Evolutionary conservation across 2,113 vertebrate genomes (phyloP).

Genomic region (Oplegnathus fasciatus): DNA sequence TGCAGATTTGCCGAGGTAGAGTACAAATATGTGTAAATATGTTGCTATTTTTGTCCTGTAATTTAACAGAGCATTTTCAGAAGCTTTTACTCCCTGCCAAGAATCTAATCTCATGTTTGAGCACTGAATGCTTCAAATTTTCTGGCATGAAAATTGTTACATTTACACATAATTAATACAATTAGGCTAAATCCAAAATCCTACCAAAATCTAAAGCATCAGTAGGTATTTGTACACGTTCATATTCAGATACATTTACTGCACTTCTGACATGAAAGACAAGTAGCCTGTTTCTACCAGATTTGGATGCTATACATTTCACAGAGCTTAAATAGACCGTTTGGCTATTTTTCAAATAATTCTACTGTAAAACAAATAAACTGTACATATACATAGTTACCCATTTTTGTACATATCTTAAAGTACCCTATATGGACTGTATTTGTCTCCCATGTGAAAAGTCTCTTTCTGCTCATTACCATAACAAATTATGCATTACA

Average conservation of each 20-base stretch:
- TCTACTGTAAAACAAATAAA: background rate
- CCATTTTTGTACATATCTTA: background rate
- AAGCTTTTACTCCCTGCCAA: slow-evolving; percentile 12
- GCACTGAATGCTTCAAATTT: background rate
- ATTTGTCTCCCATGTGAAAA: slow-evolving; percentile 26
- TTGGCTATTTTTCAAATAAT: background rate
- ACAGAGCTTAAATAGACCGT: background rate
- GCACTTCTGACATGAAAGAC: background rate
- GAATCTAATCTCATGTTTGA: slow-evolving; percentile 6
- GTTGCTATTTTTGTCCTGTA: background rate
- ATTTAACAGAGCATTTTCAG: slow-evolving; percentile 9
- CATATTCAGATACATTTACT: slow-evolving; percentile 7
- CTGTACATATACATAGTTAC: background rate
- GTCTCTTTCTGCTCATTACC: background rate
- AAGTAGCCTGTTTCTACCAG: background rate
- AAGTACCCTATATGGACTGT: background rate
- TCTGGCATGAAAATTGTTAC: slow-evolving; percentile 1
- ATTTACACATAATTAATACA: slow-evolving; percentile 19
- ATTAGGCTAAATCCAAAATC: slow-evolving; percentile 13
- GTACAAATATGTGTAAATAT: slow-evolving; percentile 4
- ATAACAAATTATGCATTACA: slow-evolving; percentile 32
- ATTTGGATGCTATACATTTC: background rate
- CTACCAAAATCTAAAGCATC: background rate
- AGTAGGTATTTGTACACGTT: background rate
- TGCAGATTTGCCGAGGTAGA: background rate